These are phyloP conservation scores for Trachelus tabidus DNA, from an alignment of 2,888 invertebrate species.

Conservation along the genomic window DNA sequence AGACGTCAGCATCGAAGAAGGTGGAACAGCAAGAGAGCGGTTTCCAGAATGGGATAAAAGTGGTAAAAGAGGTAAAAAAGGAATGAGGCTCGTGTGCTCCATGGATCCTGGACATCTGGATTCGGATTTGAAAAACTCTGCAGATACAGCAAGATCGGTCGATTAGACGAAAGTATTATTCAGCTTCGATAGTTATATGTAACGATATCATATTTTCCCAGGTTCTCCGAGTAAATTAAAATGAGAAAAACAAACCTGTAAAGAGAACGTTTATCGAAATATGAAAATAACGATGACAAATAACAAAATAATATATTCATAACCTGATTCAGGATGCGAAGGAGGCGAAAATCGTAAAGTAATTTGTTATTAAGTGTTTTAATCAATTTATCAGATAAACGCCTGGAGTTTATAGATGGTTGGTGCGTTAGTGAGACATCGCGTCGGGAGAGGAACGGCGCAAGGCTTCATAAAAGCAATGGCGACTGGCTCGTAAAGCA, in stretches of 20 bases:
- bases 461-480: slow-evolving; percentile 15
- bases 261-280: not conserved
- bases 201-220: not conserved
- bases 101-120: not conserved
- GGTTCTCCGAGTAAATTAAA: not conserved
- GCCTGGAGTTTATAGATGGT: not conserved
- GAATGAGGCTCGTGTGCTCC: not conserved
- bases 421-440: not conserved
- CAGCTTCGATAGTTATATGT: not conserved
- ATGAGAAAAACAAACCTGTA: not conserved
- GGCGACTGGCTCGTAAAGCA: slow-evolving; percentile 24
- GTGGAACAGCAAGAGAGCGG: not conserved
- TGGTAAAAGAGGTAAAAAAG: not conserved
- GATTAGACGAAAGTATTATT: too few species aligned
- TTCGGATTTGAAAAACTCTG: not conserved
- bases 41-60: not conserved
- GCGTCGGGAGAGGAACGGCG: not conserved
- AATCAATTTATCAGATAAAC: not conserved
- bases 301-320: not conserved
- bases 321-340: not conserved
- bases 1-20: not conserved
- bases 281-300: not conserved
- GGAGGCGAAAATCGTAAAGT: not conserved
- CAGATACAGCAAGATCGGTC: not conserved
- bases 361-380: not conserved